Conservation (phyloP, 1,140 invertebrate genomes). For the Ridgeia piscesae region DNA sequence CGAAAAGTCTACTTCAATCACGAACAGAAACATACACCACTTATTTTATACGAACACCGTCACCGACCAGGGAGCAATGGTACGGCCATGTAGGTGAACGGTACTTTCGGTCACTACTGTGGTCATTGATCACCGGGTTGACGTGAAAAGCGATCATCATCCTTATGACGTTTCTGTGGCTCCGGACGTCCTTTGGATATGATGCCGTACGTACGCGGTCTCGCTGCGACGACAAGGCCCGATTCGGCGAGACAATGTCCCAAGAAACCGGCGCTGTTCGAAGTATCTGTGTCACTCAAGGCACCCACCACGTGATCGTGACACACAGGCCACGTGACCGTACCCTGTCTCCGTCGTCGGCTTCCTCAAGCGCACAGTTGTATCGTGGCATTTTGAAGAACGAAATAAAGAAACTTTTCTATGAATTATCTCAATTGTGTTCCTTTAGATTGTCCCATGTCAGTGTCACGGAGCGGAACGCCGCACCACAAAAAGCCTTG, state of each 20-base stretch:
- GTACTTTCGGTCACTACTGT: neutral
- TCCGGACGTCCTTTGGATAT: neutral
- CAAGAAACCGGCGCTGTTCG: neutral
- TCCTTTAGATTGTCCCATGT: neutral
- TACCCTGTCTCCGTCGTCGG: neutral
- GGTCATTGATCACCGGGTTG: neutral
- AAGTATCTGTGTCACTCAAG: neutral
- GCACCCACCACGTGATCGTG: neutral
- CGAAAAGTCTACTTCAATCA: neutral
- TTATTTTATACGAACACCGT: neutral
- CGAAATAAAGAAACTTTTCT: neutral
- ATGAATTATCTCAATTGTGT: neutral
- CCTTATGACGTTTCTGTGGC: neutral
- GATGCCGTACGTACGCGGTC: neutral
- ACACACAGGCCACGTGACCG: neutral
- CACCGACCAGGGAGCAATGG: neutral
- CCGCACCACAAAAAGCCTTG: no score
- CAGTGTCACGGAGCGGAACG: no score
- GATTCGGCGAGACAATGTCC: neutral
- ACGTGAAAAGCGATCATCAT: neutral
- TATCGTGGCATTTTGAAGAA: neutral
- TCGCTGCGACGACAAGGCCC: neutral
- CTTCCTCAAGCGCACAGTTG: neutral
- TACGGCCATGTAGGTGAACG: neutral
- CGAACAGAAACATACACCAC: neutral